A percentile compares a stretch with the other conserved stretches of the same genome.
Evolutionary conservation across 2,888 invertebrate species (phyloP).

Genomic region (Latheticus oryzae): DNA sequence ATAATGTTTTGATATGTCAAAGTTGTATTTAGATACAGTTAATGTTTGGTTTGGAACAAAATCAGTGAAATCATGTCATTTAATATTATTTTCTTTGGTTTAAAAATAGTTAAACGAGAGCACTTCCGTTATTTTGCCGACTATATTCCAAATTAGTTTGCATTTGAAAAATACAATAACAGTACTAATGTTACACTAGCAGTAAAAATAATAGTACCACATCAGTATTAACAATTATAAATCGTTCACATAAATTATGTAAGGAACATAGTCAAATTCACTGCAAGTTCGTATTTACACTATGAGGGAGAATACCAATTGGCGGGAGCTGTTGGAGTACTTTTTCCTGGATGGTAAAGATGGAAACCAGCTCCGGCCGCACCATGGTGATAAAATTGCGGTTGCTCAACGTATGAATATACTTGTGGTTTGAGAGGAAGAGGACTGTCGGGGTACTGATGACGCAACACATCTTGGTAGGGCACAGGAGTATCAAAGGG

Average conservation of each 20-base stretch:
- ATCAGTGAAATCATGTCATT: constrained; percentile 51
- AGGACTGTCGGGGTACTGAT: constrained; percentile 74
- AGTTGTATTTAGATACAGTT: constrained; percentile 17
- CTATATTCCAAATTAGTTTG: constrained; percentile 48
- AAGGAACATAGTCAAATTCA: constrained; percentile 47
- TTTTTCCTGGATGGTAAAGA: constrained; percentile 85
- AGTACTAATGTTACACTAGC: constrained; percentile 53
- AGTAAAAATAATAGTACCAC: constrained; percentile 53
- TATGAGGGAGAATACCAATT: constrained; percentile 67
- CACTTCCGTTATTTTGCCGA: constrained; percentile 52
- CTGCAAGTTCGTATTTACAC: constrained; percentile 52
- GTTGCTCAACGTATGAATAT: constrained; percentile 83
- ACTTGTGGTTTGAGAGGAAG: constrained; percentile 92
- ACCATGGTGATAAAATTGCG: constrained; percentile 86
- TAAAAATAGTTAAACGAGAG: constrained; percentile 59
- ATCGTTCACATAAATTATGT: constrained; percentile 51
- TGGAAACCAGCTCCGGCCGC: constrained; percentile 76
- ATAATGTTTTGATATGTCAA: constrained; percentile 40
- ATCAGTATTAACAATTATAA: constrained; percentile 53
- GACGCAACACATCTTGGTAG: constrained; percentile 69
- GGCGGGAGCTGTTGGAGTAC: constrained; percentile 61
- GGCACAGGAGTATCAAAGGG: constrained; percentile 66
- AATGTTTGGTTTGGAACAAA: constrained; percentile 4
- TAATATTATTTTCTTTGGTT: constrained; percentile 61
- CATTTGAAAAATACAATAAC: constrained; percentile 53